Evolutionary conservation across 1,140 invertebrate species (phyloP).

Genomic region (Drosophila sucinea): DNA sequence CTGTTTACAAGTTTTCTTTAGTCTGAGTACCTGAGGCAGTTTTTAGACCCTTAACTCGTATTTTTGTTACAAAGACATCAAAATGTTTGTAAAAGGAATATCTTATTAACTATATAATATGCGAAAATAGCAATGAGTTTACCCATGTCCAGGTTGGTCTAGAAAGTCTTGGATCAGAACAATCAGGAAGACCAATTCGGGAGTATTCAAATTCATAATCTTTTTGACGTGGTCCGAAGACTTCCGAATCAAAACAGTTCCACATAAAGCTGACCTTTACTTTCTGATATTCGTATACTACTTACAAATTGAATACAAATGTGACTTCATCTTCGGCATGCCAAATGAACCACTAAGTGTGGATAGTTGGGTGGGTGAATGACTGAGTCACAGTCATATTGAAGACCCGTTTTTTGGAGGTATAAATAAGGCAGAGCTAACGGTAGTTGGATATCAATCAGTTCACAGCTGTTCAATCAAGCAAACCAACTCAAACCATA

Average conservation of each 20-base stretch:
- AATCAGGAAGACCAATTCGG: not conserved
- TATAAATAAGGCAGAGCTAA: constrained; percentile 42
- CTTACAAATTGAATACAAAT: not conserved
- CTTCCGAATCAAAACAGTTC: not conserved
- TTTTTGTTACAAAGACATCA: too few relatives aligned
- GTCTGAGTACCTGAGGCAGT: not conserved
- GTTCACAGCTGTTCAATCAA: constrained; percentile 35
- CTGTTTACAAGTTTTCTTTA: not conserved
- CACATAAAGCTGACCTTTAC: not conserved
- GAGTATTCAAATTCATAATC: not conserved
- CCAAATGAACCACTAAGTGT: not conserved
- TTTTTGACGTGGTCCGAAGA: not conserved
- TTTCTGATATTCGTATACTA: too few relatives aligned
- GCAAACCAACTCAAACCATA: constrained; percentile 16
- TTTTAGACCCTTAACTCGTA: too few relatives aligned
- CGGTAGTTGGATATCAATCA: constrained; percentile 31
- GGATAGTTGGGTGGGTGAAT: not conserved
- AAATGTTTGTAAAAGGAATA: too few relatives aligned
- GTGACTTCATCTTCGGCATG: too few relatives aligned
- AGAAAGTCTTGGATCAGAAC: too few relatives aligned
- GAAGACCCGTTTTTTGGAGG: constrained; percentile 19
- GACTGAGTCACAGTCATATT: constrained; percentile 32
- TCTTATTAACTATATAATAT: too few relatives aligned
- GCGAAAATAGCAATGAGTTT: too few relatives aligned
- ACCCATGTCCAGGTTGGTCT: too few relatives aligned